phyloP scores from a whole-genome alignment of 1,140 invertebrate genomes.

The Solen grandis region DNA sequence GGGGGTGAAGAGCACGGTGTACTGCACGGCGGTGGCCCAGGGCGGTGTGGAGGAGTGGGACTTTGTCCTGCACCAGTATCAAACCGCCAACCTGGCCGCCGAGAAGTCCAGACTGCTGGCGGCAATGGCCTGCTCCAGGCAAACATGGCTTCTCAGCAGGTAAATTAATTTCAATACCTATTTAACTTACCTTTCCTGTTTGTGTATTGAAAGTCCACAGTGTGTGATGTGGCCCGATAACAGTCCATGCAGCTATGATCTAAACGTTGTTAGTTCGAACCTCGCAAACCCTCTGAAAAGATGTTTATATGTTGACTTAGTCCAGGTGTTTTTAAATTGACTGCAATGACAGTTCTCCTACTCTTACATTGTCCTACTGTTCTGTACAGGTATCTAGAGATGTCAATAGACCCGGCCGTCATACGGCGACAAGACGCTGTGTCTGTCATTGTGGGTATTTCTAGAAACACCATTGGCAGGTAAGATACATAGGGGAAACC shows the following conservation, averaged over 20 bases:
- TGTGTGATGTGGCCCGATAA: too few species aligned
- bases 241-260: too few species aligned
- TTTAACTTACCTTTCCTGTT: too few species aligned
- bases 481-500: not conserved
- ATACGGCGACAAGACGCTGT: conserved; percentile 87
- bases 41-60: conserved; percentile 88
- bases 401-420: conserved; percentile 77
- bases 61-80: conserved; percentile 84
- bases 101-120: conserved; percentile 54
- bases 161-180: too few species aligned
- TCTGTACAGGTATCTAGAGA: conserved; percentile 42
- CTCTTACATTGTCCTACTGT: not conserved
- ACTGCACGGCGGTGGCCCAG: conserved; percentile 87
- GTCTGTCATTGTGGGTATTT: conserved; percentile 86
- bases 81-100: conserved; percentile 50
- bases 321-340: too few species aligned
- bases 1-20: conserved; percentile 88
- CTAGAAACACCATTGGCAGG: conserved; percentile 86
- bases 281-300: too few species aligned
- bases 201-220: too few species aligned
- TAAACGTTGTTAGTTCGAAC: too few species aligned
- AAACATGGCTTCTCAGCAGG: conserved; percentile 59
- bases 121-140: conserved; percentile 51
- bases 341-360: too few species aligned
- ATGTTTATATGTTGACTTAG: too few species aligned